A percentile compares a stretch with the other conserved stretches of the same genome.
phyloP scores from a whole-genome alignment of 92 coral and sea anemone species.

The Epizoanthus ramosus region DNA sequence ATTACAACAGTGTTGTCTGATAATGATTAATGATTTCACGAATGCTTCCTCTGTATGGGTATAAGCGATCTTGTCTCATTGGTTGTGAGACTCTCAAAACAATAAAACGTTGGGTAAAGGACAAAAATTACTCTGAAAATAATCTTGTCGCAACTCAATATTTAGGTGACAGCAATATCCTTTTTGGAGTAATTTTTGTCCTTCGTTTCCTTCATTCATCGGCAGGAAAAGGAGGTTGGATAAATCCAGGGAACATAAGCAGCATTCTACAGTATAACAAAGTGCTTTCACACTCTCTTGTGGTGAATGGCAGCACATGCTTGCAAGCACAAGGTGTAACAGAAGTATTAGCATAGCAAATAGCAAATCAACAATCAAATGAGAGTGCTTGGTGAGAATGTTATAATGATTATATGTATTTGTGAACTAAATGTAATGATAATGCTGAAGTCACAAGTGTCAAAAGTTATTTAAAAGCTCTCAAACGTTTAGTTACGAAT shows the following conservation, averaged over 20 bases:
- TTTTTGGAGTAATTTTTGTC: too few relatives aligned
- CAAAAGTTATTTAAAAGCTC: neutral
- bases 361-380: neutral
- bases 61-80: too few relatives aligned
- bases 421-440: neutral
- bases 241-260: neutral
- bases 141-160: too few relatives aligned
- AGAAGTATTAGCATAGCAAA: neutral
- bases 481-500: neutral
- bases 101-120: too few relatives aligned
- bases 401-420: neutral
- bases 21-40: too few relatives aligned
- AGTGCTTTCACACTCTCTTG: neutral
- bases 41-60: too few relatives aligned
- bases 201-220: too few relatives aligned
- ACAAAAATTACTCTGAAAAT: too few relatives aligned
- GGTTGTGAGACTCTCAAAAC: too few relatives aligned
- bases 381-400: neutral
- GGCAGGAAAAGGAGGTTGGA: too few relatives aligned
- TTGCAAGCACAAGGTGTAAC: conserved; percentile 19
- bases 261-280: neutral
- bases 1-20: too few relatives aligned
- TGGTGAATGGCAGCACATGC: neutral
- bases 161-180: too few relatives aligned
- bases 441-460: neutral